Evolutionary conservation across 2,888 invertebrate species (phyloP), one percentile per base, ranked within the genome.

Genomic region (Agrotis segetum): DNA sequence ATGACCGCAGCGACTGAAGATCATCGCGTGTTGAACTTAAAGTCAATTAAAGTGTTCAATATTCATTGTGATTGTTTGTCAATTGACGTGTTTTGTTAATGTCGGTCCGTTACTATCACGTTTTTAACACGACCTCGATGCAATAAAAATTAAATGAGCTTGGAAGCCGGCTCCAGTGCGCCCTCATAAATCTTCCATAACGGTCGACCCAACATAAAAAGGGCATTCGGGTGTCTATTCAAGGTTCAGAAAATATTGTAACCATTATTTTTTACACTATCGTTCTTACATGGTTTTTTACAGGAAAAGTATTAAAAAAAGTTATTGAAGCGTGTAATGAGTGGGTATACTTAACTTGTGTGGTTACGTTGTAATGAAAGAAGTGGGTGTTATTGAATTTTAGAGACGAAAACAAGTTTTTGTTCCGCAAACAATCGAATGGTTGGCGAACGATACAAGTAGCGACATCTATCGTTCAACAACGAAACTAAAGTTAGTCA

Each of bases 151-250:
- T 85, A 83, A 87, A 84, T 81, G 81, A 77, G 79, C 73, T 79
- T 75, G 71, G 79, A 85, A 83, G 71, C 61, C 34, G 70, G 71
- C 81, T 77, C 58, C 80, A 70, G 70, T 64, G 79, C 69, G 84
- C 84, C 81, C 82, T 82, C 84, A 89, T 91, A 90, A 90, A 89
- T 91, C 88, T 87, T 87, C 80, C 74, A 81, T 86, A 88, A 90
- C 85, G 85, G 84, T 82, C 85, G 83, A 82, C 81, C 83, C 74
- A 71, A 85, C 85, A 84, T 85, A 88, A 88, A 88, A 88, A 87
- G 83, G 89, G 87, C 85, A 86, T 86, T 88, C 80, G 77, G 76
- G 79, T 81, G 84, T 84, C 85, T 87, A 86, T 86, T 83, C 87
- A 88, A 82, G 83, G 82, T 88, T 88, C 78, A 77, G 70, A 70